A percentile compares a stretch with the other conserved stretches of the same genome.
Conservation (phyloP, 2,113 vertebrate species). For the Bujurquina vittata region DNA sequence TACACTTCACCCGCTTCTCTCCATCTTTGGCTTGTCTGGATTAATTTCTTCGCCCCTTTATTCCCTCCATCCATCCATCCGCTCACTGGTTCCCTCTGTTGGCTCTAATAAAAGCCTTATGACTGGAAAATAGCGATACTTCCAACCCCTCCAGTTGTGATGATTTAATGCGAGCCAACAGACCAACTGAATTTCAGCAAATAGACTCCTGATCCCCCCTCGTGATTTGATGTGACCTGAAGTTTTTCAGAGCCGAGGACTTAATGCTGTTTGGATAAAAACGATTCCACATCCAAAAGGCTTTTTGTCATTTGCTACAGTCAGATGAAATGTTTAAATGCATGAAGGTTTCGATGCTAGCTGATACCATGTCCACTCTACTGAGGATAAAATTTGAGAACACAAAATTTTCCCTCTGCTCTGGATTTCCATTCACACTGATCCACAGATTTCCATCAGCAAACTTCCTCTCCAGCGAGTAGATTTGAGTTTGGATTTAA, state of each 20-base stretch:
- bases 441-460: conserved; percentile 1
- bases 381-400: not conserved
- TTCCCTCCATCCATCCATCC: conserved; percentile 15
- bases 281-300: not conserved
- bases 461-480: not conserved
- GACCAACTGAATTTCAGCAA: conserved; percentile 24
- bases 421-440: conserved; percentile 6
- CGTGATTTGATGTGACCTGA: conserved; percentile 37
- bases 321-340: not conserved
- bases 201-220: conserved; percentile 29
- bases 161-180: conserved; percentile 51
- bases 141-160: conserved; percentile 33
- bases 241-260: not conserved
- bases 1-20: conserved; percentile 17
- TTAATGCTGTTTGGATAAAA: conserved; percentile 39
- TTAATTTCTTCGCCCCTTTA: conserved; percentile 42
- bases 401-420: not conserved
- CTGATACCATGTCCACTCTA: conserved; percentile 6
- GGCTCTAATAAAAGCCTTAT: conserved; percentile 59
- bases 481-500: not conserved
- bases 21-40: conserved; percentile 31
- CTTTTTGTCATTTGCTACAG: conserved; percentile 1
- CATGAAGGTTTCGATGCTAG: conserved; percentile 1
- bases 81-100: conserved; percentile 8
- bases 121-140: conserved; percentile 41